Evolutionary conservation across 2,113 vertebrate genomes (phyloP).

Genomic region (Platycercus adscitus): DNA sequence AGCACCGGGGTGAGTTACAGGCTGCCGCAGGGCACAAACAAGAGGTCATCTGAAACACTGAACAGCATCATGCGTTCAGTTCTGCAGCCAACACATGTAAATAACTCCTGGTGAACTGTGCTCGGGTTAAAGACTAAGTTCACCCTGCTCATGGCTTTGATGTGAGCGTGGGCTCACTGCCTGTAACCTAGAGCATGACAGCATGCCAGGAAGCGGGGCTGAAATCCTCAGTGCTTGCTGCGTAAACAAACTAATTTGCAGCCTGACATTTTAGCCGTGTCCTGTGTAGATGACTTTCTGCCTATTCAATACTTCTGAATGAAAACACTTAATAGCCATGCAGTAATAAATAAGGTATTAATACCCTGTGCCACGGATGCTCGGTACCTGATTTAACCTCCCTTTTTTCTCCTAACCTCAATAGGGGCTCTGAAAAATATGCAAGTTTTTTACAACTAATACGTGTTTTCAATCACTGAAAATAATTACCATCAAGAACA

Average conservation of each 20-base stretch:
- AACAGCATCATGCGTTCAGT: neutral
- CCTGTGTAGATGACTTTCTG: constrained; percentile 23
- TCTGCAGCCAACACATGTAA: neutral
- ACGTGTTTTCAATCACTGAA: neutral
- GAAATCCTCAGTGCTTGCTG: neutral
- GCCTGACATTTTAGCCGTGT: constrained; percentile 42
- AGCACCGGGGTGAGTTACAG: neutral
- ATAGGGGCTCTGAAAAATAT: neutral
- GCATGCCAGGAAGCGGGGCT: neutral
- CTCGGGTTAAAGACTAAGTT: neutral
- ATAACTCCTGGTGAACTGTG: constrained; percentile 15
- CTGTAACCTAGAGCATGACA: neutral
- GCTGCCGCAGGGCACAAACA: neutral
- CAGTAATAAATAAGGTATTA: constrained; percentile 38
- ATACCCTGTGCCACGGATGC: neutral
- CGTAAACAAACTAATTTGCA: constrained; percentile 44
- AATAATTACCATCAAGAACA: neutral
- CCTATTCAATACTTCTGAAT: constrained; percentile 45
- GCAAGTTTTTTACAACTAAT: neutral
- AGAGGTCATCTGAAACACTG: neutral
- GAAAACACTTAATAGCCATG: constrained; percentile 17
- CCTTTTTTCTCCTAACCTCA: neutral
- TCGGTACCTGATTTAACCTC: neutral
- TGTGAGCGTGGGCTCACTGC: neutral
- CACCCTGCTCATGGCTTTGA: neutral